Base-by-base conservation (phyloP, 2,797 vertebrate genomes). In the Leptatherina wallacei region DNA sequence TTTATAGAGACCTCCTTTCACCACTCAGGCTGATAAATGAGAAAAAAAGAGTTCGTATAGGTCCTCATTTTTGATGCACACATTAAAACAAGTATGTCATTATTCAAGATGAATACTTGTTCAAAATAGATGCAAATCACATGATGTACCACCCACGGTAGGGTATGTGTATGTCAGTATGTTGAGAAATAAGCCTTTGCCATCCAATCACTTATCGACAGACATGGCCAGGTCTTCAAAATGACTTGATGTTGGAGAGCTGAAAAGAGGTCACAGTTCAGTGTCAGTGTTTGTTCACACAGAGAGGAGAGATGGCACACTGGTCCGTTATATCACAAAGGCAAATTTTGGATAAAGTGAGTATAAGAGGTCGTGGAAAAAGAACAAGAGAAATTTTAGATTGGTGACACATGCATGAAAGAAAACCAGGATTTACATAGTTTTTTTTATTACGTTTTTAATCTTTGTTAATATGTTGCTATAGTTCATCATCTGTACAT, bases 201-300 rank as follows among this genome's bases (percentile, higher is more conserved):
- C 33, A 61, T 77, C 61, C 61, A 35, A 35, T 84, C 60, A 56
- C 60, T 62, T 29, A 49, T 71, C 42, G 66, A 18, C 61, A 33
- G 51, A 56, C 24, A 14, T 67, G 9, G 62, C 71, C 72, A 54
- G 18, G 24, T 62, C 66, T 68, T 27, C 32, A 75, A 82, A 69
- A 83, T 47, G 78, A 61, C 64, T 79, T 1, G 0, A 52, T 66
- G 81, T 87, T 77, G 64, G 47, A 35, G 61, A 77, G 79, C 71
- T 57, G 73, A 71, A 74, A 80, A 29, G 65, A 79, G 85, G 86
- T 78, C 87, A 70, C 69, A 14, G 52, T 80, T 85, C 75, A 24
- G 64, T 65, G 81, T 85, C 71, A 16, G 61, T 6, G 61, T 71
- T 66, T 80, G 85, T 86, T 87, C 85, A 83, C 73, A 24, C 42